These are phyloP conservation scores for Euthynnus affinis DNA, from an alignment of 2,797 vertebrate genomes.

Conservation along the genomic window DNA sequence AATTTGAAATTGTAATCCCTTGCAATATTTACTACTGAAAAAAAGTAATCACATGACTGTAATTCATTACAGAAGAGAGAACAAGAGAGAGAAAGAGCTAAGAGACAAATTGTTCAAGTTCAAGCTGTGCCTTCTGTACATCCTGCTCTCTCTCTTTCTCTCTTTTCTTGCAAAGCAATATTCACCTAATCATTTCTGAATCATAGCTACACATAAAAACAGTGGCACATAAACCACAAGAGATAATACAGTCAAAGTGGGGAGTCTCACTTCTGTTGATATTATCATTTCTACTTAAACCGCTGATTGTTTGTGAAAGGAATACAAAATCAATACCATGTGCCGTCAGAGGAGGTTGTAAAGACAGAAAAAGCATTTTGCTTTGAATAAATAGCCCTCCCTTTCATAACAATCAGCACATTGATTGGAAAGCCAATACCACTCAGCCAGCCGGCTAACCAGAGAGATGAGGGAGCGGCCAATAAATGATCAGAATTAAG, in stretches of 20 bases:
- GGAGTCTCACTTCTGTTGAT: conserved; percentile 23
- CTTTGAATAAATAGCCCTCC: conserved; percentile 75
- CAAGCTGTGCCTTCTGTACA: neutral
- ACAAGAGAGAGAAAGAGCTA: neutral
- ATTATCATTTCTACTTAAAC: conserved; percentile 69
- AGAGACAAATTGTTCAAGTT: neutral
- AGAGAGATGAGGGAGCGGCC: conserved; percentile 61
- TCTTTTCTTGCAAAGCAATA: neutral
- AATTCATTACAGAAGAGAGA: neutral
- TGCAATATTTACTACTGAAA: neutral
- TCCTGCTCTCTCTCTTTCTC: neutral
- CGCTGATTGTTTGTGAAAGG: conserved; percentile 71
- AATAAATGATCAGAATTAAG: conserved; percentile 79
- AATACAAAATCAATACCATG: conserved; percentile 81
- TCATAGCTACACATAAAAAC: neutral
- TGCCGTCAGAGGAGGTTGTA: conserved; percentile 62
- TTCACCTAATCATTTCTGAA: neutral
- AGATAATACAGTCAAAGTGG: neutral
- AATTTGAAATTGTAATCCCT: conserved; percentile 3
- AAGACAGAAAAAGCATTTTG: conserved; percentile 56
- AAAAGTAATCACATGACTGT: no score
- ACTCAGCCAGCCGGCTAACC: conserved; percentile 51
- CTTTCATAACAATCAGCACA: conserved; percentile 78
- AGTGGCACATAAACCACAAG: neutral
- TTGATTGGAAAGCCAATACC: conserved; percentile 84